Evolutionary conservation across 2,888 invertebrate species (phyloP), one percentile per base, ranked within the genome.

Genomic region (Tipula lateralis): DNA sequence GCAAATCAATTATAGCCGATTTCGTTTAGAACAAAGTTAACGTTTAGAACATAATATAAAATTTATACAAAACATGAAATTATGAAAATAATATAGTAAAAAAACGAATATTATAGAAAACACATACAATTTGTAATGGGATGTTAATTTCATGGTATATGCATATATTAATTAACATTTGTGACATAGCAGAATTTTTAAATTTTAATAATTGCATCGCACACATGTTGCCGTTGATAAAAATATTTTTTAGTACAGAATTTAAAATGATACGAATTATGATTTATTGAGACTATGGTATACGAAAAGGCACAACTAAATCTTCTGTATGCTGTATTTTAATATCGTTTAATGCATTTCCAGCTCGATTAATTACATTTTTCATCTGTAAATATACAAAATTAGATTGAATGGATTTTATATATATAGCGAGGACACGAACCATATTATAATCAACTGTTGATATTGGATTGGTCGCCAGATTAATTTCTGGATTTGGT

Each of bases 251-350:
- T 66, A 66, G 66, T 66, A 66, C 66, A 66, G 24, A 24, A 2
- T 66, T 66, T 66, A 66, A 66, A 66, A 66, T 24, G 66, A 66
- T 66, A 66, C 66, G 24, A 66, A 66, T 7, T 24, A 12, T 1
- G 24, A 66, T 66, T 24, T 66, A 66, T 19, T 24, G 66, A 12
- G 66, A 66, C 66, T 93, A 94, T 86, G 94, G 94, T 86, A 95
- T 95, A 88, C 94, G 92, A 92, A 97, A 97, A 9, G 96, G 96
- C 84, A 97, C 97, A 85, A 97, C 97, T 87, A 97, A 91, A 87
- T 97, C 96, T 89, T 97, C 97, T 89, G 95, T 96, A 88, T 97
- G 96, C 88, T 96, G 95, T 85, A 97, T 95, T 88, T 94, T 93
- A n/a, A 97, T 93, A 86, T 96, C 95, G 16, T 92, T 92, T 86